These are phyloP conservation scores for Ciconia nigra DNA, from an alignment of 2,797 vertebrate species.

Conservation along the genomic window DNA sequence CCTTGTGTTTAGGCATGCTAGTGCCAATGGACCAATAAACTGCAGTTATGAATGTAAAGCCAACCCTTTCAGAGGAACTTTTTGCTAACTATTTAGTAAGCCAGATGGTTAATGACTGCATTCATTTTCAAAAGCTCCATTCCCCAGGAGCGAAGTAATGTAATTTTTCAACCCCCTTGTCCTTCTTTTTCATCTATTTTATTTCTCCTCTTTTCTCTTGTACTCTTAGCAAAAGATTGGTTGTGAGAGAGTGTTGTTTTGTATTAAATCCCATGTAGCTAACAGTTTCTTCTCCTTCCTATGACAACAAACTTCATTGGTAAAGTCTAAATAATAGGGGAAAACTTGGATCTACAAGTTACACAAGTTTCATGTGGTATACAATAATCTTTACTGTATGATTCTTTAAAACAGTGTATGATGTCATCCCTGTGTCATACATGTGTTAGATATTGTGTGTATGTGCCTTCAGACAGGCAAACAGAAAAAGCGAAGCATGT, in stretches of 20 bases:
- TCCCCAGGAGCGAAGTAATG: conserved; percentile 27
- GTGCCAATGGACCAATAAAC: conserved; percentile 70
- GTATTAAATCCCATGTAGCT: not conserved
- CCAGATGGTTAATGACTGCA: conserved; percentile 70
- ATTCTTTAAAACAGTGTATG: not conserved
- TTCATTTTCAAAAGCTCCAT: conserved; percentile 59
- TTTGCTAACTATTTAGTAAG: conserved; percentile 62
- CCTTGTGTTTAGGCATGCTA: conserved; percentile 55
- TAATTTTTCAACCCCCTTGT: conserved; percentile 13
- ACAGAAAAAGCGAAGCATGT: not conserved
- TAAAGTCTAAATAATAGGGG: not conserved
- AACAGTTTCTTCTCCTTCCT: not conserved
- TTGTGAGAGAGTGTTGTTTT: not conserved
- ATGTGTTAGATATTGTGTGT: not conserved
- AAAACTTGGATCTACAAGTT: not conserved
- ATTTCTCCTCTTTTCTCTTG: not conserved
- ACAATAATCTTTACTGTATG: not conserved
- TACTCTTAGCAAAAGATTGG: not conserved
- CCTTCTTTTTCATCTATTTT: conserved; percentile 13
- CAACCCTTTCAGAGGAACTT: conserved; percentile 43
- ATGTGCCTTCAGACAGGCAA: not conserved
- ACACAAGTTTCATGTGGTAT: not conserved
- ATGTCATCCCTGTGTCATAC: not conserved
- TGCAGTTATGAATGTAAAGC: conserved; percentile 28
- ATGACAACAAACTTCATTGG: not conserved